These are phyloP conservation scores for Platyura marginata DNA, from an alignment of 1,140 invertebrate species.

Conservation along the genomic window DNA sequence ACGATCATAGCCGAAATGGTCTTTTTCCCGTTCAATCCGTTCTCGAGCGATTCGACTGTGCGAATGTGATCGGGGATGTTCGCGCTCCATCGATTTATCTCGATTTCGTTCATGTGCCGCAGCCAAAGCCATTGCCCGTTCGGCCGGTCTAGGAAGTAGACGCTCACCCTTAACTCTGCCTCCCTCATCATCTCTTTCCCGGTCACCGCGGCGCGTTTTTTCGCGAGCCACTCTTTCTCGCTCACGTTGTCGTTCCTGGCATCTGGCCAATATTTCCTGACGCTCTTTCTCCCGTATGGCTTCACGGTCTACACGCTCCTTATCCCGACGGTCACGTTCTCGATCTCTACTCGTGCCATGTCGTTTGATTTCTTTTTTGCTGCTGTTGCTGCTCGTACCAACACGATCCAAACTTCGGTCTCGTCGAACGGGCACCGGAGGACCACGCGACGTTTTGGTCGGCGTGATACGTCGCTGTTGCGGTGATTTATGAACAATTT, in stretches of 20 bases:
- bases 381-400: not conserved
- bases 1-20: constrained; percentile 11
- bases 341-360: constrained; percentile 29
- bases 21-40: constrained; percentile 14
- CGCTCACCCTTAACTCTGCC: constrained; percentile 2
- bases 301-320: constrained; percentile 27
- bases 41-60: constrained; percentile 12
- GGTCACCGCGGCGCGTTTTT: constrained; percentile 23
- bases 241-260: constrained; percentile 36
- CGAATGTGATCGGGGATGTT: constrained; percentile 8
- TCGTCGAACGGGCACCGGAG: not conserved
- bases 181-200: constrained; percentile 15
- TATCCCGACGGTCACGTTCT: constrained; percentile 24
- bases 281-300: constrained; percentile 33
- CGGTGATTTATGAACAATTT: not conserved
- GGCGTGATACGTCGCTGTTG: not conserved
- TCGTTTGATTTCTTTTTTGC: constrained; percentile 10
- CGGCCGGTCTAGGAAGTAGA: constrained; percentile 9
- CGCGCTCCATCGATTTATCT: constrained; percentile 16
- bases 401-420: not conserved
- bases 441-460: not conserved
- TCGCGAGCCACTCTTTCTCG: constrained; percentile 33
- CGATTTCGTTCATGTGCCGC: constrained; percentile 10
- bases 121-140: constrained; percentile 14
- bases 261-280: constrained; percentile 33